Percentiles rank a stretch among this genome's conserved stretches.
Conservation (phyloP, 2,888 invertebrate species). For the Bellardia bayeri region DNA sequence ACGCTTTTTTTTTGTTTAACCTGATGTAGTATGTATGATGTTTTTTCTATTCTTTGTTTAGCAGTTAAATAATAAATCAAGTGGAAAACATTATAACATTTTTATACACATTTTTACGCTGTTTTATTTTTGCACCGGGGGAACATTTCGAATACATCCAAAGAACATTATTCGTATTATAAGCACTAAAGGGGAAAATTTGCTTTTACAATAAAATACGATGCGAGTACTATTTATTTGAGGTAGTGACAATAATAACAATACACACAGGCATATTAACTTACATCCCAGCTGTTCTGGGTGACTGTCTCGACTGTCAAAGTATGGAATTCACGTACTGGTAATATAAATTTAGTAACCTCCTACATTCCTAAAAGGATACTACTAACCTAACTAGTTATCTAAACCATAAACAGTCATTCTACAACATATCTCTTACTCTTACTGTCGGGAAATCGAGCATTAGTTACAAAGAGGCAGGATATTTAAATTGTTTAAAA, state of each 20-base stretch:
- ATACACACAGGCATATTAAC: slow-evolving; percentile 2
- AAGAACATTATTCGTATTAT: slow-evolving; percentile 44
- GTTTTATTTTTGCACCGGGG: slow-evolving; percentile 45
- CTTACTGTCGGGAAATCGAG: too few relatives aligned
- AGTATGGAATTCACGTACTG: too few relatives aligned
- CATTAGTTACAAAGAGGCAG: too few relatives aligned
- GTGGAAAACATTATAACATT: slow-evolving; percentile 59
- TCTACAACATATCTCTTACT: too few relatives aligned
- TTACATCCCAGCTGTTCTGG: neutral
- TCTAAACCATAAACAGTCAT: too few relatives aligned
- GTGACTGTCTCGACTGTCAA: too few relatives aligned
- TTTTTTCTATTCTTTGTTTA: slow-evolving; percentile 43
- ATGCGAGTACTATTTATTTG: slow-evolving; percentile 33
- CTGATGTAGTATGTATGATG: neutral
- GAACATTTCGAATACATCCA: slow-evolving; percentile 50
- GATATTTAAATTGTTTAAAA: too few relatives aligned
- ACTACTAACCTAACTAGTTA: too few relatives aligned
- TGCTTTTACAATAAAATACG: neutral
- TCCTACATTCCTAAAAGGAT: too few relatives aligned
- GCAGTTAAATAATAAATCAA: slow-evolving; percentile 66
- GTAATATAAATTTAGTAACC: too few relatives aligned
- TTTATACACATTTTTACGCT: slow-evolving; percentile 46
- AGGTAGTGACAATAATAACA: slow-evolving; percentile 27
- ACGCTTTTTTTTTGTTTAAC: slow-evolving; percentile 5
- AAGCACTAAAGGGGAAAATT: slow-evolving; percentile 32